Evolutionary conservation across 92 coral and sea anemone genomes (phyloP).

Genomic region (Diadumene lineata): DNA sequence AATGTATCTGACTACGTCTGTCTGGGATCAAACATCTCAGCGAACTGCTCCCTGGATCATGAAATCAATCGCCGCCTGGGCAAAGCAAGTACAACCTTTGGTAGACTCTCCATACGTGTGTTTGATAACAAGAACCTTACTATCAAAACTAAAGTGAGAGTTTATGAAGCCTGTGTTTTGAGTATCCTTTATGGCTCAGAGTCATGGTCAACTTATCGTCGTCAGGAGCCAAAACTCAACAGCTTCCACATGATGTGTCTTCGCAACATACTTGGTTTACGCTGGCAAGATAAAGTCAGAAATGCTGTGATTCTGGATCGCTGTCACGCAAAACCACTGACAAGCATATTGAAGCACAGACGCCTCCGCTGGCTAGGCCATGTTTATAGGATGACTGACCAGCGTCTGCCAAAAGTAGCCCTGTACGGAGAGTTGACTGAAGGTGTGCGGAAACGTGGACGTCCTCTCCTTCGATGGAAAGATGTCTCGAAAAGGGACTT

Average conservation of each 20-base stretch:
- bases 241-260: conserved; percentile 24
- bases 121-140: conserved; percentile 20
- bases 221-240: neutral
- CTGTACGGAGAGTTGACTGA: neutral
- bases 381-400: neutral
- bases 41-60: conserved; percentile 16
- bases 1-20: conserved; percentile 11
- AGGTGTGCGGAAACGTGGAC: neutral
- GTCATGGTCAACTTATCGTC: conserved; percentile 4
- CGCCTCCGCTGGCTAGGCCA: conserved; percentile 1
- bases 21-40: conserved; percentile 27
- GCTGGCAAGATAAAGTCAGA: conserved; percentile 18
- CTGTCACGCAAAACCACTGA: neutral
- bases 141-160: conserved; percentile 27
- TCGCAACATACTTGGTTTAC: neutral
- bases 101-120: conserved; percentile 9
- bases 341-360: neutral
- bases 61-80: conserved; percentile 10
- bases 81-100: conserved; percentile 27
- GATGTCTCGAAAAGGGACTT: no score
- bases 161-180: conserved; percentile 32
- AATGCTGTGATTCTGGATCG: conserved; percentile 12
- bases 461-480: no score
- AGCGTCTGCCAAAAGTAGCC: neutral
- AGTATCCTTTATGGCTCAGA: conserved; percentile 35